phyloP scores from a whole-genome alignment of 2,888 invertebrate genomes.

The Odontocolon sp. region DNA sequence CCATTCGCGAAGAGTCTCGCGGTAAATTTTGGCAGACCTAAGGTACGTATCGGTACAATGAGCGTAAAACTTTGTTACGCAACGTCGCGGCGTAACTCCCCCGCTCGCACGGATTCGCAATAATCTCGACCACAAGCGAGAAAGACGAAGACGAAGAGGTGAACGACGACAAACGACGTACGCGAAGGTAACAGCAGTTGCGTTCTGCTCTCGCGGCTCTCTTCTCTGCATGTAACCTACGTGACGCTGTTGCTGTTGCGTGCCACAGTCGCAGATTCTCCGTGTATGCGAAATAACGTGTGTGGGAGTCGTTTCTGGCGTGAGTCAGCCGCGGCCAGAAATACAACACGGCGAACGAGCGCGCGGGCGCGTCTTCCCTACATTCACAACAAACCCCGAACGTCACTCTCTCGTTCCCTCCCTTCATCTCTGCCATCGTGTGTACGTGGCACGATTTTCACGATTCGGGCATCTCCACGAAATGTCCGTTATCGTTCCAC shows the following conservation, averaged over 20 bases:
- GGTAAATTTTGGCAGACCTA: conserved; percentile 45
- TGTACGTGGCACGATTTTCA: conserved; percentile 28
- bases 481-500: neutral
- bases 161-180: conserved; percentile 62
- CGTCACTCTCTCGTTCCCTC: conserved; percentile 65
- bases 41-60: conserved; percentile 57
- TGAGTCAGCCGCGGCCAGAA: conserved; percentile 76
- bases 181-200: conserved; percentile 67
- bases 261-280: conserved; percentile 8
- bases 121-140: conserved; percentile 3
- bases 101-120: conserved; percentile 27
- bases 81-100: conserved; percentile 52
- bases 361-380: conserved; percentile 55
- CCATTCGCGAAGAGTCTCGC: conserved; percentile 20
- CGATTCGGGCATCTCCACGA: conserved; percentile 16
- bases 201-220: no score
- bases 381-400: conserved; percentile 72
- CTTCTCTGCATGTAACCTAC: conserved; percentile 40
- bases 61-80: conserved; percentile 60
- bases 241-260: conserved; percentile 37
- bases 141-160: conserved; percentile 54
- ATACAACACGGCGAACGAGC: conserved; percentile 65
- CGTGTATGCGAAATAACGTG: conserved; percentile 66
- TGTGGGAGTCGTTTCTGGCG: conserved; percentile 70
- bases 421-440: conserved; percentile 21